phyloP scores from a whole-genome alignment of 1,140 invertebrate genomes.

The Contarinia nasturtii region DNA sequence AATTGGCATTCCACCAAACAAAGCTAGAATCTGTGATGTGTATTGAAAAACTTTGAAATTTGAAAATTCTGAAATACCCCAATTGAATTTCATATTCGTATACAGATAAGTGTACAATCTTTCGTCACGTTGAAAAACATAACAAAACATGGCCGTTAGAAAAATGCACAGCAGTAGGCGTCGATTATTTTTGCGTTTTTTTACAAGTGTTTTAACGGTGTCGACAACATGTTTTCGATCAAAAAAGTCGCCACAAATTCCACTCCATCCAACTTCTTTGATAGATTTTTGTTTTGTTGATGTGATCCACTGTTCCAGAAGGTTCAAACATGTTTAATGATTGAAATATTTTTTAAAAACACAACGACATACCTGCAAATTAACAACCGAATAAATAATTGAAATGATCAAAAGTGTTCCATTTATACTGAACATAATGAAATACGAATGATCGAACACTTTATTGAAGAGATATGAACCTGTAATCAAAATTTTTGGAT shows the following conservation, averaged over 20 bases:
- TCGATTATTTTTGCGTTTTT: conserved; percentile 28
- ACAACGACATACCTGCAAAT: conserved; percentile 16
- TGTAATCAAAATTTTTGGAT: conserved; percentile 17
- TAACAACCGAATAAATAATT: conserved; percentile 37
- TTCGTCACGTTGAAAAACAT: conserved; percentile 63
- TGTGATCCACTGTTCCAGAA: conserved; percentile 40
- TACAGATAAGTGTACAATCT: conserved; percentile 45
- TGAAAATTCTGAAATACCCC: conserved; percentile 40
- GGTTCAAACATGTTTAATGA: no score
- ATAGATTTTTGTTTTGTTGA: conserved; percentile 34
- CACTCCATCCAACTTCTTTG: conserved; percentile 28
- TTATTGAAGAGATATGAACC: conserved; percentile 34
- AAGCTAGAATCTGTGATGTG: conserved; percentile 36
- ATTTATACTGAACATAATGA: conserved; percentile 50
- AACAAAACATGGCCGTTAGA: conserved; percentile 47
- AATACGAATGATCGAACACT: conserved; percentile 36
- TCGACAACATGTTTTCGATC: conserved; percentile 40
- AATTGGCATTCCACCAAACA: conserved; percentile 44
- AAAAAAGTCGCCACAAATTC: conserved; percentile 47
- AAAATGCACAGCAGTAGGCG: conserved; percentile 41
- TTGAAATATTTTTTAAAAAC: no score
- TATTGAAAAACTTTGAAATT: conserved; percentile 49
- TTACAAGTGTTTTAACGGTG: conserved; percentile 36
- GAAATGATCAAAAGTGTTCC: conserved; percentile 32
- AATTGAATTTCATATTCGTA: conserved; percentile 41